Base-by-base conservation (phyloP, 2,113 vertebrate species). In the Rousettus leschenaultii region DNA sequence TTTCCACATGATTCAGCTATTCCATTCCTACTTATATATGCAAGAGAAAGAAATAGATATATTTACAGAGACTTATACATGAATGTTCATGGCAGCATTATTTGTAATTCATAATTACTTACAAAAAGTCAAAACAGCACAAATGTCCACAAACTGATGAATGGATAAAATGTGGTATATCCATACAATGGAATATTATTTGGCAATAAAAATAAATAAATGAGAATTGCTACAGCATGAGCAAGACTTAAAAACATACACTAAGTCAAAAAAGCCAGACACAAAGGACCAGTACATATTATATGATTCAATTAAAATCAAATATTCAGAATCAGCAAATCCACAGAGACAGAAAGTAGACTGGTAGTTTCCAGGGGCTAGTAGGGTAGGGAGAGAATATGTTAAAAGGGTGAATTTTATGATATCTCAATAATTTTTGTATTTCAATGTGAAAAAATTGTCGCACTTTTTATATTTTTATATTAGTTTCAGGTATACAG, bases 91-190 rank as follows among this genome's bases (percentile, higher is more conserved):
- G 70, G n/a, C 16, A 75, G 30, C 28, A 75, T 38, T 66, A 24
- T 35, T 79, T 12, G 59, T n/a, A 63, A 93, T 57, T 82, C 19
- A 33, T 83, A 91, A 89, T 79, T 91, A 77, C 68, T 89, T 92
- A 18, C 28, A 22, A 91, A 91, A 87, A 90, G 30, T 70, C 10
- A 35, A 70, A 91, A 73, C 40, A 91, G 68, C 16, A 51, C 43
- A 53, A 77, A 24, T 40, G 40, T 55, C 30, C 33, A 57, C 18
- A 18, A 74, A 35, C 40, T 73, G 15, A 93, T 35, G 13, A 86
- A 51, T 55, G 45, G 16, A n/a, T 48, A 78, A 75, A 57, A 78
- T 61, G 70, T 51, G 55, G 18, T 53, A 7, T 38, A 57, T 35
- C 22, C 43, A 79, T 35, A 87, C 7, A 86, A 43, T 24, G 51